These are phyloP conservation scores for Pterobdella sp. DNA, from an alignment of 2,888 invertebrate species.

Conservation along the genomic window DNA sequence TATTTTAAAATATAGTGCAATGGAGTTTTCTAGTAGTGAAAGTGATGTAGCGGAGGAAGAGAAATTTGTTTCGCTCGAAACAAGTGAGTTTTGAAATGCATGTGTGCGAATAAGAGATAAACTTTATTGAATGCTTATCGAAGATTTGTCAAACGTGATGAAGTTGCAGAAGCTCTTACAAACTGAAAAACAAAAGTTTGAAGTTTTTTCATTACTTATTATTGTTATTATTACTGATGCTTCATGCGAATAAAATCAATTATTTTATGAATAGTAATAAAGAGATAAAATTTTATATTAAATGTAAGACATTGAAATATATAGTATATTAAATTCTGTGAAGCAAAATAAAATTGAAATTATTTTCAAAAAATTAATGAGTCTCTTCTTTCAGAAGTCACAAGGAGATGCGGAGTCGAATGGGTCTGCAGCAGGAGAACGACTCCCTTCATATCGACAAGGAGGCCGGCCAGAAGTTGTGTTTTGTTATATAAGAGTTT, in stretches of 20 bases:
- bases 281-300: too few relatives aligned
- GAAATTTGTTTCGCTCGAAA: neutral
- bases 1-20: too few relatives aligned
- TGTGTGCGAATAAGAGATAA: too few relatives aligned
- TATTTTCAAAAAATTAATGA: too few relatives aligned
- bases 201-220: neutral
- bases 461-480: neutral
- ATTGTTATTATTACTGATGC: neutral
- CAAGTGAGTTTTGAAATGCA: neutral
- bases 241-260: neutral
- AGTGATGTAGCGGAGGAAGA: neutral
- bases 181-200: neutral
- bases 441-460: neutral
- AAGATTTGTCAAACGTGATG: neutral
- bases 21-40: neutral
- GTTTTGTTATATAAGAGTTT: too few relatives aligned
- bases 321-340: too few relatives aligned
- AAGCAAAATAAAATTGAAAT: too few relatives aligned
- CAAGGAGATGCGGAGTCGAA: neutral
- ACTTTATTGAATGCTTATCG: too few relatives aligned
- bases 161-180: constrained; percentile 6
- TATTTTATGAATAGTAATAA: too few relatives aligned
- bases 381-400: too few relatives aligned
- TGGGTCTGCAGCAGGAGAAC: neutral
- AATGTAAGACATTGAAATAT: too few relatives aligned